A percentile compares a stretch with the other conserved stretches of the same genome.
phyloP scores from a whole-genome alignment of 2,888 invertebrate species.

The Trisateles emortualis region DNA sequence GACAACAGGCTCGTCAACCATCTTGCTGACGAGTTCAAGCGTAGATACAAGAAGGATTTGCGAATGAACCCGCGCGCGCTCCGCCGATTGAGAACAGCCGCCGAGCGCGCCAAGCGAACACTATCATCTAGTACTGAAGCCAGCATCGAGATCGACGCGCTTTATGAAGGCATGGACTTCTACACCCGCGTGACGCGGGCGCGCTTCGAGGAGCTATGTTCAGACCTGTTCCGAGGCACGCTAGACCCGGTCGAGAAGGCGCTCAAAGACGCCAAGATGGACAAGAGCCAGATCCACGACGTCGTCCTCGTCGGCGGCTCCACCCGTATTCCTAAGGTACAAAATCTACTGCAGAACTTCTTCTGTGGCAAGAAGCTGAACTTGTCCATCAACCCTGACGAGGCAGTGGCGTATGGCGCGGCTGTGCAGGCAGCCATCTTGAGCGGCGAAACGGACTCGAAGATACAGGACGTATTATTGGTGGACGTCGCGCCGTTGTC shows the following conservation, averaged over 20 bases:
- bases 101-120: conserved; percentile 92
- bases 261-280: conserved; percentile 92
- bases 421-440: conserved; percentile 92
- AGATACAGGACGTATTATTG: conserved; percentile 89
- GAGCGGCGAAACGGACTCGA: conserved; percentile 92
- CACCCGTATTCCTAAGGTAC: conserved; percentile 93
- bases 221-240: conserved; percentile 91
- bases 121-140: conserved; percentile 92
- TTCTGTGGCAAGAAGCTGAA: conserved; percentile 92
- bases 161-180: conserved; percentile 90
- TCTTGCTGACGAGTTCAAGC: conserved; percentile 90
- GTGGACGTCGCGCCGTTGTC: conserved; percentile 89
- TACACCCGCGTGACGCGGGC: conserved; percentile 92
- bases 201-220: conserved; percentile 91
- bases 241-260: conserved; percentile 93
- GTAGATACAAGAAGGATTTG: conserved; percentile 91
- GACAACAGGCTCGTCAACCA: conserved; percentile 89
- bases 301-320: conserved; percentile 94
- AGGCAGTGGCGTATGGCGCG: conserved; percentile 93
- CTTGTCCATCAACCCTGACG: conserved; percentile 92
- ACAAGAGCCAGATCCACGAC: conserved; percentile 91
- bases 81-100: conserved; percentile 90
- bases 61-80: conserved; percentile 89
- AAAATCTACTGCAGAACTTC: conserved; percentile 90
- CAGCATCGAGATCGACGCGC: conserved; percentile 91